Evolutionary conservation across 2,797 vertebrate genomes (phyloP), one percentile per base, ranked within the genome.

Genomic region (Paedocypris micromegethes): DNA sequence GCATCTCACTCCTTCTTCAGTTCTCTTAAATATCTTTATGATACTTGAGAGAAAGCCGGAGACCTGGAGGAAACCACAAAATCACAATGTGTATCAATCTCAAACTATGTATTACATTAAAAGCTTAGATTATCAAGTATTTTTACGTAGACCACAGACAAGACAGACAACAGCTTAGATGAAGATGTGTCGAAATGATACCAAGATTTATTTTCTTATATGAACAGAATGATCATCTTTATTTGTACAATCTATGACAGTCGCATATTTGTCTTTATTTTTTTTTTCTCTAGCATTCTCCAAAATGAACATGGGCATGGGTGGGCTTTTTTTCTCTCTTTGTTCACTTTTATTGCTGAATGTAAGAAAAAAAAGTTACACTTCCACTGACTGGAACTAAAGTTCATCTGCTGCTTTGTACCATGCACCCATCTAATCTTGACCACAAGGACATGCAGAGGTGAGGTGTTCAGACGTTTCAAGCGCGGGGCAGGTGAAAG

Each of bases 371-470:
- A 90, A 93, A 90, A 95, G n/a, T 89, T 89, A 94, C 90, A 95
- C 90, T 91, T 93, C 91, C 84, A 87, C 91, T 90, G 87, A 92
- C 89, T 92, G 64, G 49, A 39, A 55, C 58, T 49, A 86, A 88
- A 91, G 93, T 91, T 91, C 90, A 88, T 93, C 88, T 92, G 92
- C 93, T 92, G 92, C 90, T 92, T 23, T 93, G 91, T 85, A 93
- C 94, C 95, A 98, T 98, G 95, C 95, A 97, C 93, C 92, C 94
- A 92, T 93, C 93, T 93, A 92, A 95, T 91, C 92, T 93, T 93
- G 94, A 94, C 93, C 93, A 94, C 92, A 93, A 90, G 86, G 86
- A 95, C 95, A 98, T 98, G 95, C 95, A 96, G 91, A 94, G 89
- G 82, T 89, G 91, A 92, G 86, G 85, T 84, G 87, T 88, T 88